Evolutionary conservation across 2,888 invertebrate species (phyloP), one percentile per base, ranked within the genome.

Genomic region (Volucella bombylans): DNA sequence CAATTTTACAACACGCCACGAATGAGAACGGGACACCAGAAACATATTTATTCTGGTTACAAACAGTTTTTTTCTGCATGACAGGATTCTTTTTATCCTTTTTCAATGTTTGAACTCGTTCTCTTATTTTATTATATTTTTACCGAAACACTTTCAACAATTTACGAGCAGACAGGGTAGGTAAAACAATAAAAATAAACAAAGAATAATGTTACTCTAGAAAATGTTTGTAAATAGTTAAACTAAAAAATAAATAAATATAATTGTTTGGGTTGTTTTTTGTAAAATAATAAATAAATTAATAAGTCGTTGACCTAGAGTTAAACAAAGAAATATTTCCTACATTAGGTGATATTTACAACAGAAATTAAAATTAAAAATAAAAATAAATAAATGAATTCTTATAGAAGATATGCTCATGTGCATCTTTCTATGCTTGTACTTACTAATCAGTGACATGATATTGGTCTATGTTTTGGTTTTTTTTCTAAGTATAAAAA

Each of bases 291-390:
- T 18, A 3, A 47, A 31, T 1, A 57, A 41, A 50, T 49, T 6
- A 31, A 31, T 31, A 9, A 14, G 31, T 31, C 41, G 15, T 59
- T 12, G 39, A 14, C 9, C 4, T 61, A 49, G 12, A 15, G 1
- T 31, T 49, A 10, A 4, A 39, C n/a, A 64, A 57, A 12, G 18
- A 18, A 15, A 59, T 54, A 69, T 65, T 65, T 82, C 82, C 82
- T 82, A 82, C 61, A 82, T 82, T 82, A 82, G 81, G 81, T 62
- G 31, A 31, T 31, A 31, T 31, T 31, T 6, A 31, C 1, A 1
- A 1, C 1, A 18, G 18, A 18, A 18, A 18, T 18, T 18, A 6
- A 31, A 31, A 31, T 23, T 23, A 23, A 6, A 31, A 31, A 31
- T 0, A 31, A 31, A 31, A 31, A 77, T 31, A 23, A 55, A 31